Base-by-base conservation (phyloP, 2,797 vertebrate genomes). In the Micropoecilia bifurca region DNA sequence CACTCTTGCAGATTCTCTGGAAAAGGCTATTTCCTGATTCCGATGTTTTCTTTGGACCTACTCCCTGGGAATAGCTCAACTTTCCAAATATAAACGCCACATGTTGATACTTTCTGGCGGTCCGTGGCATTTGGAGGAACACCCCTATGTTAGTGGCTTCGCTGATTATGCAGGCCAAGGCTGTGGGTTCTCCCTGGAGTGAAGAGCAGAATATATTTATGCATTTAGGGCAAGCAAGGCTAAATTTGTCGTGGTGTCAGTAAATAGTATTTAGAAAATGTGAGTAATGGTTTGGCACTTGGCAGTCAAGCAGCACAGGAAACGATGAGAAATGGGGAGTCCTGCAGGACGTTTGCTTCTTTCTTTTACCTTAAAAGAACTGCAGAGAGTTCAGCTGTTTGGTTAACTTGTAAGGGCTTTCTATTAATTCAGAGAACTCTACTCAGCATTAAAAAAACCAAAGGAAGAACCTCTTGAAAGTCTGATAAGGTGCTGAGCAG, bases 51-150 rank as follows among this genome's bases (percentile, higher is more conserved):
- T 83, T 92, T 91, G 90, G 92, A 91, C 61, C 59, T 78, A 80
- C 83, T 93, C 86, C 82, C 81, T 87, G 88, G 87, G 87, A 92
- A 92, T 91, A 88, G 87, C 80, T 88, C 86, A 89, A 86, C 87
- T 92, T 94, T 95, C 93, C 93, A 93, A 93, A 94, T 94, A 89
- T 95, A 95, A 91, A 88, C 82, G 86, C 89, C 91, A 93, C 90
- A 91, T 91, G 91, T 88, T 88, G 80, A 88, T 88, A 66, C 55
- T 63, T 91, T 89, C 83, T 91, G 85, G 89, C 90, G 79, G 81
- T 85, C 3, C 8, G 36, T 78, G 89, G 83, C 77, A 80, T 91
- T 79, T 86, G 75, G 85, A 80, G 81, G 90, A 93, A 92, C 89
- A 89, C 91, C 92, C 91, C 91, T 87, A 90, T 90, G 88, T 91